Conservation (phyloP, 30 jellyfish, hydroid and myxozoan species). For the Aurelia coerulea region DNA sequence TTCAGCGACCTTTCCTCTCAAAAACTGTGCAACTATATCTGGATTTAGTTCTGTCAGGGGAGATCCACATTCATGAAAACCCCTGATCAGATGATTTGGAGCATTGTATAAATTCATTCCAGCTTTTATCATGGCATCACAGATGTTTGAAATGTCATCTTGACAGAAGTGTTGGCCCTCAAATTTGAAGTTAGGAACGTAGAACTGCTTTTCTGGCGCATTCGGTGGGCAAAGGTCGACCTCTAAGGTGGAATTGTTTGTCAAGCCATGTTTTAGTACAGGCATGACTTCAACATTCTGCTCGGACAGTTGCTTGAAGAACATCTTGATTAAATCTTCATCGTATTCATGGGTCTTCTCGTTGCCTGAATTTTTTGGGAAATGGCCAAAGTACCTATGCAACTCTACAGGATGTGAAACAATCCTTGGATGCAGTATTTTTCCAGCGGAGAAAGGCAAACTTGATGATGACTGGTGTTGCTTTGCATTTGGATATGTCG, state of each 20-base stretch:
- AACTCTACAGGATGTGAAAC: constrained; percentile 17
- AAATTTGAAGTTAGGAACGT: background rate
- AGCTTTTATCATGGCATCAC: constrained; percentile 20
- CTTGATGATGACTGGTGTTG: background rate
- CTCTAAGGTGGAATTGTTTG: background rate
- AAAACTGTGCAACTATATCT: constrained; percentile 6
- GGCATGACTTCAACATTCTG: constrained; percentile 10
- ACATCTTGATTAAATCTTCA: constrained; percentile 7
- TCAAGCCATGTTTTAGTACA: background rate
- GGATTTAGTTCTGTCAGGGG: constrained; percentile 56
- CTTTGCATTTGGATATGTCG: constrained; percentile 2
- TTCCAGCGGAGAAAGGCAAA: background rate
- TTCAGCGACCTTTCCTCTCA: constrained; percentile 8
- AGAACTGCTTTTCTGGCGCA: constrained; percentile 22
- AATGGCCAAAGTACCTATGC: constrained; percentile 6
- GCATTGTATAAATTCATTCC: constrained; percentile 53
- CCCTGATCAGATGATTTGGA: constrained; percentile 40
- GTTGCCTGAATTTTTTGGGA: constrained; percentile 1
- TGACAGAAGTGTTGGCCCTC: background rate
- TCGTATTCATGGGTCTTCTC: constrained; percentile 26
- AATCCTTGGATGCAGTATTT: too few relatives aligned
- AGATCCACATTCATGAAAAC: constrained; percentile 39
- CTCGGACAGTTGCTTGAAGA: constrained; percentile 25
- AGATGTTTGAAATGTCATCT: background rate
- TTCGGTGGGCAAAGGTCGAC: constrained; percentile 35